Percentiles rank a stretch among this genome's conserved stretches.
Evolutionary conservation across 2,113 vertebrate species (phyloP).

Genomic region (Hypomesus transpacificus): DNA sequence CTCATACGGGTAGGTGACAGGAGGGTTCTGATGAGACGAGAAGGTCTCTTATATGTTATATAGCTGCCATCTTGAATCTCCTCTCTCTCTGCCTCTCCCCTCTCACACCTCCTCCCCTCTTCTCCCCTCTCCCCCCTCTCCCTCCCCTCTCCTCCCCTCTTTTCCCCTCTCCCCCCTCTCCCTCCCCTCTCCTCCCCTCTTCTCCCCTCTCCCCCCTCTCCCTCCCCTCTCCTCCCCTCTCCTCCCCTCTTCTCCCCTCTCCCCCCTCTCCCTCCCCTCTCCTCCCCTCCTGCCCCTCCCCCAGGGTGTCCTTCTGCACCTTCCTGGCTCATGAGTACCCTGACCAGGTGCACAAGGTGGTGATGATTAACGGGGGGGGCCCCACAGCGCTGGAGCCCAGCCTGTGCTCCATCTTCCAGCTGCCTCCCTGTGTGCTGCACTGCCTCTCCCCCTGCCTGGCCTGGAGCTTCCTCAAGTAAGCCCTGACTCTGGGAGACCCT

Average conservation of each 20-base stretch:
- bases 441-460: constrained; percentile 93
- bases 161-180: no score
- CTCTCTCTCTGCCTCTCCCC: no score
- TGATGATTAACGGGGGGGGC: constrained; percentile 96
- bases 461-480: constrained; percentile 99
- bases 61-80: no score
- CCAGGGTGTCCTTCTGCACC: constrained; percentile 95
- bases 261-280: no score
- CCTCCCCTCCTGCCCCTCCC: constrained; percentile 3
- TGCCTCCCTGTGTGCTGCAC: constrained; percentile 89
- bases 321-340: constrained; percentile 97
- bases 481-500: neutral
- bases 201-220: neutral
- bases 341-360: constrained; percentile 92
- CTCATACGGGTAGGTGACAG: constrained; percentile 83
- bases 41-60: no score
- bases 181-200: no score
- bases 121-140: neutral
- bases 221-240: neutral
- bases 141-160: neutral
- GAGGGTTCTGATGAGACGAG: neutral
- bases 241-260: neutral
- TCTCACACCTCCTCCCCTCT: no score
- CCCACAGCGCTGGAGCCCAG: constrained; percentile 95
- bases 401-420: constrained; percentile 96